Base-by-base conservation (phyloP, 2,888 invertebrate species). In the Nymphalis urticae region DNA sequence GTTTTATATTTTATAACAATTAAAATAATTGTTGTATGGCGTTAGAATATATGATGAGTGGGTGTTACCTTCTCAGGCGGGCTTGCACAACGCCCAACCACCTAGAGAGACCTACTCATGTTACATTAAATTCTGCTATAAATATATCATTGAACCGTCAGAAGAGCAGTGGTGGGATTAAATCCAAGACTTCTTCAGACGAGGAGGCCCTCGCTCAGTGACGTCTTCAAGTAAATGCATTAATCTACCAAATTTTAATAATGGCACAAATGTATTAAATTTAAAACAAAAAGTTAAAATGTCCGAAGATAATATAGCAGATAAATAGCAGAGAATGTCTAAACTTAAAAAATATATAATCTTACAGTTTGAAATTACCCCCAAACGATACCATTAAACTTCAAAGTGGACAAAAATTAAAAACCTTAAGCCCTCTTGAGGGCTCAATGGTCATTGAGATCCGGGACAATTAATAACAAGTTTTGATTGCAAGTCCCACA, bases 381-480 rank as follows among this genome's bases (percentile, higher is more conserved):
- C 54, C 27, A 17, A 56, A 62, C 16, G 53, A 61, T 48, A 60
- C 51, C 27, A 27, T 63, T 63, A 63, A 68, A 53, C 47, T 59
- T 63, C 47, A 63, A 68, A 63, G 50, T 13, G 21, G 58, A 56
- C 36, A 62, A 58, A 48, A 51, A 50, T 27, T 47, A 48, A 62
- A 67, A 50, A 58, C 48, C 47, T 62, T 58, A 62, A 62, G 62
- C 21, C 62, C 62, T 62, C 51, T 51, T 42, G 32, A 32, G 19
- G 32, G 51, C 42, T 24, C 51, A 61, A 64, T 54, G 54, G 48
- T 32, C 48, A 54, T 61, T 61, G 47, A 54, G 48, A 17, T 19
- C 10, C 47, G 51, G 53, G 48, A 62, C 66, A 62, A 65, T 69
- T 65, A 69, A 62, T 69, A 65, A 51, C 61, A 62, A 56, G 48